Conservation (phyloP, 1,140 invertebrate genomes). For the Centruroides sculpturatus region DNA sequence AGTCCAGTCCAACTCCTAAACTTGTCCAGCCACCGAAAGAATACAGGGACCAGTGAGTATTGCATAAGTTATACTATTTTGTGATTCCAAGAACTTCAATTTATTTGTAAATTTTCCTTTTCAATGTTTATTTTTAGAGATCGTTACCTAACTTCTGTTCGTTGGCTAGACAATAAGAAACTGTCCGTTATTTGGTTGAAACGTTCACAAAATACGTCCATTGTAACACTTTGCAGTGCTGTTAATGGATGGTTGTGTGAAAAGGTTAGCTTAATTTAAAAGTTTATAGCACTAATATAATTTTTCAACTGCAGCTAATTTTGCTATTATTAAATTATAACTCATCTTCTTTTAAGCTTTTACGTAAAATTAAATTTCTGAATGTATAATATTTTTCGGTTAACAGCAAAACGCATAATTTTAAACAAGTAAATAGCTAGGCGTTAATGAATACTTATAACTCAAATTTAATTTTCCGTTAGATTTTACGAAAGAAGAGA, state of each 20-base stretch:
- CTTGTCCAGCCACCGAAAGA: slow-evolving; percentile 13
- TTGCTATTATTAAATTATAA: too few relatives aligned
- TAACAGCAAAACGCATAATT: too few relatives aligned
- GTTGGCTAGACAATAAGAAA: slow-evolving; percentile 25
- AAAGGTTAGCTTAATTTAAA: neutral
- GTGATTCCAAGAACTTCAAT: too few relatives aligned
- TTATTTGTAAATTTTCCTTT: neutral
- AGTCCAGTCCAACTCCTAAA: slow-evolving; percentile 6
- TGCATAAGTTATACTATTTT: neutral
- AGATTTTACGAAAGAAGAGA: too few relatives aligned
- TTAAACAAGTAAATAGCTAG: too few relatives aligned
- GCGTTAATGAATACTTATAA: too few relatives aligned
- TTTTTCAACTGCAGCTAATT: too few relatives aligned
- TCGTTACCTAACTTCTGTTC: slow-evolving; percentile 26
- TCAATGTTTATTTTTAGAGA: slow-evolving; percentile 22
- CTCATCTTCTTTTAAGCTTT: too few relatives aligned
- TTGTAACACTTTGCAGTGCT: slow-evolving; percentile 27
- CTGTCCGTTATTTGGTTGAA: slow-evolving; percentile 27
- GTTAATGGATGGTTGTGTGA: slow-evolving; percentile 18
- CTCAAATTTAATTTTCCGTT: too few relatives aligned
- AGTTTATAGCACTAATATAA: too few relatives aligned
- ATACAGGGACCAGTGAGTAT: slow-evolving; percentile 14
- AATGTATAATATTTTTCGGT: too few relatives aligned
- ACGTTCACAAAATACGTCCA: slow-evolving; percentile 28
- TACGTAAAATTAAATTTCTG: too few relatives aligned